Base-by-base conservation (phyloP, 2,888 invertebrate species). In the Andrena praecox region DNA sequence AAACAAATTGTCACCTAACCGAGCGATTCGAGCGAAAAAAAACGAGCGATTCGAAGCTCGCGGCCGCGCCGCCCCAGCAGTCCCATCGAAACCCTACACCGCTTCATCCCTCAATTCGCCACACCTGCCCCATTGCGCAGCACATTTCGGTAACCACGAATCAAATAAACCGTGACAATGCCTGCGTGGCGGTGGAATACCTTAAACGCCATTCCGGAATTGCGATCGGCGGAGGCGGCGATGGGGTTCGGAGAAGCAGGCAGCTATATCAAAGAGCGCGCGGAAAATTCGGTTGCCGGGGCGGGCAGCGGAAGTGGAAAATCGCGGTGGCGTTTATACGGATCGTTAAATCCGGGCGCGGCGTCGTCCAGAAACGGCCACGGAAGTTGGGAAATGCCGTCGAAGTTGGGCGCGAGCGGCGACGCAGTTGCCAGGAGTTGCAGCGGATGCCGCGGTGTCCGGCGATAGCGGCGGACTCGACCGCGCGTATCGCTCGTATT, bases 401-500 rank as follows among this genome's bases (percentile, higher is more conserved):
- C 42, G 69, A 77, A 67, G 64, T 75, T 83, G n/a, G n/a, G 27
- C 48, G 31, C 29, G 52, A 27, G 48, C 71, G 59, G 69, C 59
- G 52, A 24, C 56, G 66, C 64, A 52, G 72, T 48, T 60, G 56
- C 56, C 64, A 27, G 62, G 31, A 67, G 67, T 64, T 50, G 59
- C 52, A 42, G 68, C 52, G 66, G 70, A 70, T 69, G 48, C 7
- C 56, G 67, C 63, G 50, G 50, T 60, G 70, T 68, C 63, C 75
- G 74, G 71, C 72, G 80, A 68, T 75, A 70, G 31, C 70, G 48
- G 50, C 59, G 52, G 67, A 54, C 42, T 54, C 72, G 80, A 68
- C 80, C 72, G 68, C 83, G 77, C 83, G 77, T 73, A 59, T 74
- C 86, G 69, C 86, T 80, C 70, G 81, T 80, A 84, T 86, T 82